Base-by-base conservation (phyloP, 2,888 invertebrate species). In the Siphlonurus alternatus region DNA sequence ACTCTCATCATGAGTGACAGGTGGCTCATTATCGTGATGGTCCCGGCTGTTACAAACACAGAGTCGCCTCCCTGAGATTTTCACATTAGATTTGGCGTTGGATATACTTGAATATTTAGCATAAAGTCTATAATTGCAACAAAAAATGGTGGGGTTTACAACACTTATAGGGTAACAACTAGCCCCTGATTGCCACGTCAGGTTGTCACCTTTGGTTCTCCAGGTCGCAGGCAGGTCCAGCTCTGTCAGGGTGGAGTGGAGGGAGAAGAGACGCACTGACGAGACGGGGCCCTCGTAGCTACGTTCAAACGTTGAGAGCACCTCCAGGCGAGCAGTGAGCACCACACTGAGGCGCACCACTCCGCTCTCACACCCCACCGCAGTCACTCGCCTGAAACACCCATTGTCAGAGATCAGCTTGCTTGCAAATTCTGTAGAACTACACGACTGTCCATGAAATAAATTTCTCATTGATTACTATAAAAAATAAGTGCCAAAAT, bases 341-440 rank as follows among this genome's bases (percentile, higher is more conserved):
- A 56, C 38, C 7, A 79, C 72, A 62, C 78, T 73, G n/a, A 84
- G 71, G 70, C 77, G 77, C 1, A 84, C 75, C 65, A 78, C 75
- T 2, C 85, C 85, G 75, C 81, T 81, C 74, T 84, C 83, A 70
- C 82, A 82, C 7, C 82, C 83, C 68, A 80, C 75, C 22, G 79
- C 81, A 20, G 82, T 80, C 62, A 84, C 67, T 70, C 84, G 74
- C 70, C 81, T 81, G 67, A 65, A 75, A 70, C 53, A 61, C 22
- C 61, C 22, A 23, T 56, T 53, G 38, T 59, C 24, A 56, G 18
- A 38, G 1, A 61, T 25, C 23, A 61, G 61, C 63, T 53, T 24
- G 61, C 54, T 53, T 53, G 18, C 7, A 51, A 18, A 2, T 62
- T 25, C 22, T 59, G 61, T 56, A 65, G 63, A 63, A 2, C 1